phyloP scores from a whole-genome alignment of 2,888 invertebrate species.

The Sepioteuthis lessoniana region DNA sequence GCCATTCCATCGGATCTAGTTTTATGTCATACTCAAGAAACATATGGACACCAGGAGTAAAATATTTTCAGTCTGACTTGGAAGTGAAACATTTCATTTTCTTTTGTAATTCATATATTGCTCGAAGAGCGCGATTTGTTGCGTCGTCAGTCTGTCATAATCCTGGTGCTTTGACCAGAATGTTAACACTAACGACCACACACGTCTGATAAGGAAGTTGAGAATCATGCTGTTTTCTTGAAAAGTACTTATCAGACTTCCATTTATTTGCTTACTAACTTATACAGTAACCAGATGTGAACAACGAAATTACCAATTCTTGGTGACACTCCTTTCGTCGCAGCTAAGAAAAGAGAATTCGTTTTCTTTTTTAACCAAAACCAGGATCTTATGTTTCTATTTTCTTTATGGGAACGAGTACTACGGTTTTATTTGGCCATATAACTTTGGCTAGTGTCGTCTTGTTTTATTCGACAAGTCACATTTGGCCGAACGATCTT shows the following conservation, averaged over 20 bases:
- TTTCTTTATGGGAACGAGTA: neutral
- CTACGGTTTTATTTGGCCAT: too few relatives aligned
- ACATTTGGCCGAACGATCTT: too few relatives aligned
- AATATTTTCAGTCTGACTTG: too few relatives aligned
- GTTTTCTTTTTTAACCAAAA: neutral
- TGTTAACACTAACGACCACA: neutral
- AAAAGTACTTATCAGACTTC: neutral
- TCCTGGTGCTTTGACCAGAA: neutral
- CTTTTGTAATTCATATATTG: neutral
- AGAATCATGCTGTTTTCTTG: neutral
- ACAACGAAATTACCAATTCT: neutral
- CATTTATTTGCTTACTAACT: constrained; percentile 18
- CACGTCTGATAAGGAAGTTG: neutral
- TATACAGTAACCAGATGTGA: neutral
- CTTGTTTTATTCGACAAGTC: too few relatives aligned
- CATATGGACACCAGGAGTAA: too few relatives aligned
- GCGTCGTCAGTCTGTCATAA: neutral
- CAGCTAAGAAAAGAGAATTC: neutral
- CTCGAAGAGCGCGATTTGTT: neutral
- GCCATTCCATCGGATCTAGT: too few relatives aligned
- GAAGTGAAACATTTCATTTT: too few relatives aligned
- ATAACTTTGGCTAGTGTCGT: too few relatives aligned
- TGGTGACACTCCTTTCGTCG: neutral
- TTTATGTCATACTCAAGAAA: too few relatives aligned
- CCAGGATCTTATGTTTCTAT: neutral